phyloP scores from a whole-genome alignment of 2,888 invertebrate genomes.

The Cheilosia pagana region DNA sequence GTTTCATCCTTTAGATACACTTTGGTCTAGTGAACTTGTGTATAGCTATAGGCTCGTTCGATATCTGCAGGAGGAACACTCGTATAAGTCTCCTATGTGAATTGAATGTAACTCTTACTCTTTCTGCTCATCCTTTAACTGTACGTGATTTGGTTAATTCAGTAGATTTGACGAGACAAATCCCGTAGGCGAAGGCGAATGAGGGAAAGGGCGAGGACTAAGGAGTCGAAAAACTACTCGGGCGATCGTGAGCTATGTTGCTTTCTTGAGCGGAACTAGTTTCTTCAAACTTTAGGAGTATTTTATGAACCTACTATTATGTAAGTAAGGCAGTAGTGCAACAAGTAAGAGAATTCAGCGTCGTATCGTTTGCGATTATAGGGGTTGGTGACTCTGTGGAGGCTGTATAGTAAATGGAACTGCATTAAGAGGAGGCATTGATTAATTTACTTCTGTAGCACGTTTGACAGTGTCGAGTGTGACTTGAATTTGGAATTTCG shows the following conservation, averaged over 20 bases:
- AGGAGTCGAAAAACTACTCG: neutral
- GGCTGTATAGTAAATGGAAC: neutral
- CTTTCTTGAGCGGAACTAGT: neutral
- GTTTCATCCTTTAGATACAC: slow-evolving; percentile 31
- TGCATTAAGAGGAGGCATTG: slow-evolving; percentile 14
- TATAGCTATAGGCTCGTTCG: slow-evolving; percentile 29
- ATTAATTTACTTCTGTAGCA: slow-evolving; percentile 42
- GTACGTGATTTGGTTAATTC: slow-evolving; percentile 70
- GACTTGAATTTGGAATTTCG: slow-evolving; percentile 12
- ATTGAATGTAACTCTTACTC: slow-evolving; percentile 61
- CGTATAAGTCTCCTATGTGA: slow-evolving; percentile 14
- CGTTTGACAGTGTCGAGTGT: slow-evolving; percentile 28
- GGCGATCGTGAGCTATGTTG: neutral
- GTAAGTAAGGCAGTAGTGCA: neutral
- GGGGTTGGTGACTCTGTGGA: neutral
- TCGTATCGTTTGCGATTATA: neutral
- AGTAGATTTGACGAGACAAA: slow-evolving; percentile 29
- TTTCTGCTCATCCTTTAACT: slow-evolving; percentile 41
- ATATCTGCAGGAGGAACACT: slow-evolving; percentile 6
- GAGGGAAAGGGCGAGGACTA: neutral
- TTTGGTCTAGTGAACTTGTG: slow-evolving; percentile 5
- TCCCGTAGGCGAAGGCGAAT: neutral
- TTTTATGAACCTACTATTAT: neutral
- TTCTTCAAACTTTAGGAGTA: neutral
- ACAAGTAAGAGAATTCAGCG: slow-evolving; percentile 1